Evolutionary conservation across 2,797 vertebrate species (phyloP), one percentile per base, ranked within the genome.

Genomic region (Cryptoprocta ferox): DNA sequence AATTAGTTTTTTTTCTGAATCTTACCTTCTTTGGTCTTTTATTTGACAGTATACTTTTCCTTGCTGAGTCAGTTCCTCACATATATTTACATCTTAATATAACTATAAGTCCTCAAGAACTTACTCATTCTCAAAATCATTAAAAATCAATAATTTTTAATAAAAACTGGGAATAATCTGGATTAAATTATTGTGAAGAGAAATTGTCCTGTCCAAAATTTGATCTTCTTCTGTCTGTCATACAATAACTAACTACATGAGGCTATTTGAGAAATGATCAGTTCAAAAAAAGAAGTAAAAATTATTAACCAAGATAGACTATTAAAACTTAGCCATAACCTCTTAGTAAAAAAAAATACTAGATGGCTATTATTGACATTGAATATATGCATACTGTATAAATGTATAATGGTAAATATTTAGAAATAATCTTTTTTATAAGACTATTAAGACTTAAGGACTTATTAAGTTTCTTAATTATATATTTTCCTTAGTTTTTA

Each of bases 281-380:
- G 32, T 76, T 79, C 19, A 81, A 65, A 35, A 92, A 97, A 92
- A 59, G 8, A 94, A 92, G 79, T 45, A 63, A n/a, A 91, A 87
- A 75, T 71, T n/a, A 83, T 4, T 65, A 79, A 61, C 53, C 9
- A 82, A 73, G 9, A 66, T 93, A 93, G 1, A 42, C 9, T 3
- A 68, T 82, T 96, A 92, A 93, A 71, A 93, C 50, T 78, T 82
- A 82, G 35, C 32, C 32, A 37, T 5, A 61, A 2, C 18, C 14
- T 75, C 28, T 76, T n/a, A 42, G n/a, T 70, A 61, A 92, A 79
- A 79, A 59, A 56, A 26, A 56, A 42, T 39, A 68, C 18, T 73
- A 53, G 42, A 15, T 83, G 6, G 6, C 19, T 18, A 71, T 66
- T 94, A 92, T 53, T 75, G 30, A 19, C 76, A 11, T 66, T 78